phyloP scores from a whole-genome alignment of 2,888 invertebrate genomes.

The Sesia bembeciformis region DNA sequence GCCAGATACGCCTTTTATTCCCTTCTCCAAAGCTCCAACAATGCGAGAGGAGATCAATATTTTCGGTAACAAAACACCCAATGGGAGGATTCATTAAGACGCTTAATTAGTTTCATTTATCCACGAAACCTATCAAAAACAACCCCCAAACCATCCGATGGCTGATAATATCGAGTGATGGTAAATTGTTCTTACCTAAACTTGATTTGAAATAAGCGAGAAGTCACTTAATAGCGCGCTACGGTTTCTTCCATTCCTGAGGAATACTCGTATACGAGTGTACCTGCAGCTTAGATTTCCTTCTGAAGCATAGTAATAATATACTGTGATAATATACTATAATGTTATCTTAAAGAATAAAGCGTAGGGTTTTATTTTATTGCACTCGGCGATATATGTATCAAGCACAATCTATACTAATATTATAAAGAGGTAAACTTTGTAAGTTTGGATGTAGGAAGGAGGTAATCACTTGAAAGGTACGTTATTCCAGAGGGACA shows the following conservation, averaged over 20 bases:
- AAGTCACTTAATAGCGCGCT: background rate
- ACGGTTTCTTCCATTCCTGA: background rate
- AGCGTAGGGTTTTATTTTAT: no score
- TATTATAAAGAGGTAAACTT: no score
- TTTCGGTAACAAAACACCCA: constrained; percentile 60
- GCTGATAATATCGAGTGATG: constrained; percentile 39
- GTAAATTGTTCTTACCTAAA: constrained; percentile 15
- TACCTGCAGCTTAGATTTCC: no score
- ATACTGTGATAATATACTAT: no score
- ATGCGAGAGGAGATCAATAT: constrained; percentile 45
- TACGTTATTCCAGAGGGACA: no score
- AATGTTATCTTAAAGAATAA: no score
- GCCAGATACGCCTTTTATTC: background rate
- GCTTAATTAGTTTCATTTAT: constrained; percentile 68
- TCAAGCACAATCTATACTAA: no score
- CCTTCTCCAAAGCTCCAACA: background rate
- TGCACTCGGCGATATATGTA: no score
- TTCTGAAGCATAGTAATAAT: no score
- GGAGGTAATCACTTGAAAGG: no score
- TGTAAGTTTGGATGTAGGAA: no score
- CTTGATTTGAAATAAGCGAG: background rate
- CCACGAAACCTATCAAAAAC: constrained; percentile 59
- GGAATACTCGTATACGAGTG: no score
- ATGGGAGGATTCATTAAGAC: constrained; percentile 65
- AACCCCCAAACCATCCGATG: constrained; percentile 41